Evolutionary conservation across 2,888 invertebrate species (phyloP).

Genomic region (Mantis religiosa): DNA sequence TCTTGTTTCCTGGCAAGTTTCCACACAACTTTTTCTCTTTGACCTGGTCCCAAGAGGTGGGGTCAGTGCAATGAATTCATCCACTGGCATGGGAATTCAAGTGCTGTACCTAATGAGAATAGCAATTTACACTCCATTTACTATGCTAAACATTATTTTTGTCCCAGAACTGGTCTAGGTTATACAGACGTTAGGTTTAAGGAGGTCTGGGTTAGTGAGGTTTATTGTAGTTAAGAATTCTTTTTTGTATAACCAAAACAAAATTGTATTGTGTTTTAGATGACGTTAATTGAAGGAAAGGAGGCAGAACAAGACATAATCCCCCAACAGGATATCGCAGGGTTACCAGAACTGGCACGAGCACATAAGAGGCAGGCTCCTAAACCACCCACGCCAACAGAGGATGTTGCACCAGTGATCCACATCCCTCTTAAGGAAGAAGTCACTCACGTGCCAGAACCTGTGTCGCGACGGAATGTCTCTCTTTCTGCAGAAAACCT

Average conservation of each 20-base stretch:
- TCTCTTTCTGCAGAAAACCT: constrained; percentile 74
- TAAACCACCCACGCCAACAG: constrained; percentile 55
- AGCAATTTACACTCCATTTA: too few species aligned
- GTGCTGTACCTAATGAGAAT: too few species aligned
- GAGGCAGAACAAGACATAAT: neutral
- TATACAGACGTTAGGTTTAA: too few species aligned
- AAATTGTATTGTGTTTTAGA: neutral
- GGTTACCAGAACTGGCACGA: neutral
- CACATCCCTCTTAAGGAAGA: constrained; percentile 53
- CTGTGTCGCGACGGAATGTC: constrained; percentile 63
- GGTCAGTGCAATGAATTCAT: too few species aligned
- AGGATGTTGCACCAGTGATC: constrained; percentile 47
- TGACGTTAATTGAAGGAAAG: neutral
- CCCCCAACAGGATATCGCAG: neutral
- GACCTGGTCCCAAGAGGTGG: too few species aligned
- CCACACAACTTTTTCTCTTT: too few species aligned
- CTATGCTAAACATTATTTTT: too few species aligned
- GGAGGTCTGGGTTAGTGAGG: too few species aligned
- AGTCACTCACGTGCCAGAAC: constrained; percentile 53
- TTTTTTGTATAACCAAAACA: neutral
- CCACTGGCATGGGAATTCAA: too few species aligned
- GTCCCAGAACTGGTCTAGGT: too few species aligned
- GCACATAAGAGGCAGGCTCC: constrained; percentile 67
- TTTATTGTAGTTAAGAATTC: neutral
- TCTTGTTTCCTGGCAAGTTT: too few species aligned